phyloP scores from a whole-genome alignment of 2,113 vertebrate genomes.

The Vulpes vulpes region DNA sequence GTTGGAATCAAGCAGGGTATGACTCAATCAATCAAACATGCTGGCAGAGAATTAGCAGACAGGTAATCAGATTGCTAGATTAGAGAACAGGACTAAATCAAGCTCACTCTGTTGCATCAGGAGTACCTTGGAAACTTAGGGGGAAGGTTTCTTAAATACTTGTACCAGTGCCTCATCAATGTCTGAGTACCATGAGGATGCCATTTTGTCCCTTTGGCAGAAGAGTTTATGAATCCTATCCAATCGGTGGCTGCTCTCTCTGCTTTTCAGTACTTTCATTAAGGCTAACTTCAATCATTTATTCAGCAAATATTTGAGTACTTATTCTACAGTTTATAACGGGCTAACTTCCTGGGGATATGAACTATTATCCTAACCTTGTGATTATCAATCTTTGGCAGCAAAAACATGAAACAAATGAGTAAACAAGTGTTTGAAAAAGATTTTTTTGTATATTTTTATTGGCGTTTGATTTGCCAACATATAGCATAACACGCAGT shows the following conservation, averaged over 20 bases:
- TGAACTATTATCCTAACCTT: background rate
- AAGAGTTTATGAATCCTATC: background rate
- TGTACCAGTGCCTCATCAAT: background rate
- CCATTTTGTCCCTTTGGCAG: background rate
- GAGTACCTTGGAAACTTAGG: background rate
- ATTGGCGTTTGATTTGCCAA: no score
- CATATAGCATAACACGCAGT: no score
- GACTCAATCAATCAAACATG: slow-evolving; percentile 63
- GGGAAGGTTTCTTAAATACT: background rate
- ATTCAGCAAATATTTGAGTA: background rate
- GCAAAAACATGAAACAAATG: background rate
- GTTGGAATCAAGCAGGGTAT: slow-evolving; percentile 47
- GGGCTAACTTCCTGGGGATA: background rate
- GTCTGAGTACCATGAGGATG: background rate
- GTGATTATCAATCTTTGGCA: background rate
- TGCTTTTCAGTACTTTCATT: background rate
- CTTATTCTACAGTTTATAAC: background rate
- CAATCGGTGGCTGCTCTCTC: background rate
- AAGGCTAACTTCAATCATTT: background rate
- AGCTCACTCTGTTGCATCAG: background rate
- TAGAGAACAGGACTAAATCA: background rate
- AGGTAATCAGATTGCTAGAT: background rate
- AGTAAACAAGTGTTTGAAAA: background rate
- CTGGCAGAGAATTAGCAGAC: background rate
- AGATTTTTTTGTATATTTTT: background rate